Conservation (phyloP, 2,113 vertebrate genomes). For the Urocynchramus pylzowi region DNA sequence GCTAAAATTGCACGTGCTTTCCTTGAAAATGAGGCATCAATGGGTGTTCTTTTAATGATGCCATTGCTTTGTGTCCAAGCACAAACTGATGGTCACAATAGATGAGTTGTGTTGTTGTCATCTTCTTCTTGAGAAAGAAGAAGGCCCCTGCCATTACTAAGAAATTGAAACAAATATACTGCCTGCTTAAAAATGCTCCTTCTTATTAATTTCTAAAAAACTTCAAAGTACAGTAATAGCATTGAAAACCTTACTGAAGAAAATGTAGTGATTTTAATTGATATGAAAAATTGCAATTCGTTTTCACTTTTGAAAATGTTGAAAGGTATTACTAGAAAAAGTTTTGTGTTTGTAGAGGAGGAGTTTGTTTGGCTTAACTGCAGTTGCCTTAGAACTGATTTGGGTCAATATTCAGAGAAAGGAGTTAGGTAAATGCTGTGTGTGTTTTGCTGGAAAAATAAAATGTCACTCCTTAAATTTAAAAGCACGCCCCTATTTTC, state of each 20-base stretch:
- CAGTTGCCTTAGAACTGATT: not conserved
- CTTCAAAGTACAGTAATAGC: not conserved
- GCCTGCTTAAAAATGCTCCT: not conserved
- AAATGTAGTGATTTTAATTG: not conserved
- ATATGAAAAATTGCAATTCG: not conserved
- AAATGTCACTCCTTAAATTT: not conserved
- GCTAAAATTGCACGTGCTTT: not conserved
- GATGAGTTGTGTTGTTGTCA: not conserved
- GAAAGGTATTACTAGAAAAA: not conserved
- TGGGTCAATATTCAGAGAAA: not conserved
- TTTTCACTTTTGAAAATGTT: not conserved
- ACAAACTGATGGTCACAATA: not conserved
- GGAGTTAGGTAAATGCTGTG: not conserved
- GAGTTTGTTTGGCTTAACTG: not conserved
- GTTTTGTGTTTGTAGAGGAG: not conserved
- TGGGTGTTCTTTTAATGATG: not conserved
- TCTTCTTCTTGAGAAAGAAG: not conserved
- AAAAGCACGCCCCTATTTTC: not conserved
- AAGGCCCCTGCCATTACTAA: not conserved
- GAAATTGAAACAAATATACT: not conserved
- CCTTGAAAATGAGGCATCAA: not conserved
- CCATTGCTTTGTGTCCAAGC: not conserved
- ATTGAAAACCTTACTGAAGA: not conserved
- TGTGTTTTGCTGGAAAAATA: not conserved
- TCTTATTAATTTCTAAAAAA: not conserved